Conservation (phyloP, 2,113 vertebrate genomes). For the pig (Sus scrofa) region DNA sequence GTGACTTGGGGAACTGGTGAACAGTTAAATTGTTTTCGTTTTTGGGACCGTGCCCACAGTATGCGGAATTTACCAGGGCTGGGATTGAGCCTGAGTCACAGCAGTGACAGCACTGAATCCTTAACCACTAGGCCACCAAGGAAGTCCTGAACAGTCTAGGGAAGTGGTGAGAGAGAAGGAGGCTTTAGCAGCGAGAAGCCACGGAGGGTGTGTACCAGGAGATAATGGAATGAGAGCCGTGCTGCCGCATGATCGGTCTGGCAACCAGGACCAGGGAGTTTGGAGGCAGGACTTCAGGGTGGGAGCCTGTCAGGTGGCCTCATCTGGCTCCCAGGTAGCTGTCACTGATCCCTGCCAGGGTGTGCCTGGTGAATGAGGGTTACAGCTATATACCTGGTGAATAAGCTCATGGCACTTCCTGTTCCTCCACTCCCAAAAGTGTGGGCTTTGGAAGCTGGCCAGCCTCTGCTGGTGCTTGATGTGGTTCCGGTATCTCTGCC, state of each 20-base stretch:
- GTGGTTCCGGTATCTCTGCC: neutral
- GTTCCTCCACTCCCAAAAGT: slow-evolving; percentile 8
- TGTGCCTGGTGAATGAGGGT: slow-evolving; percentile 1
- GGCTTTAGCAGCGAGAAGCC: neutral
- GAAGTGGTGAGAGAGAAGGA: slow-evolving; percentile 41
- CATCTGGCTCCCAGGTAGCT: neutral
- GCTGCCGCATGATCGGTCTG: neutral
- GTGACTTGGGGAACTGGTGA: neutral
- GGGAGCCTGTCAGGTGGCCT: neutral
- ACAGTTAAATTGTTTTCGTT: neutral
- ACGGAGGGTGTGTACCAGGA: neutral
- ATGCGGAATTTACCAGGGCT: too few species aligned
- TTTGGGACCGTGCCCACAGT: too few species aligned
- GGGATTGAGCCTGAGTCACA: too few species aligned
- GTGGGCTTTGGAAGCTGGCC: slow-evolving; percentile 4
- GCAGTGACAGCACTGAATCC: too few species aligned
- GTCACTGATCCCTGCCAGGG: slow-evolving; percentile 17
- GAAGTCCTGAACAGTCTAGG: neutral
- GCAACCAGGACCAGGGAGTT: neutral
- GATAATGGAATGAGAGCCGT: neutral
- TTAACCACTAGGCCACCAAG: too few species aligned
- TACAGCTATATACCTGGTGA: neutral
- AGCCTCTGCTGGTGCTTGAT: neutral
- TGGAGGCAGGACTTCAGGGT: neutral
- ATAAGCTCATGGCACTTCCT: slow-evolving; percentile 35